phyloP scores from a whole-genome alignment of 2,797 vertebrate species.

The Tragopan temminckii region DNA sequence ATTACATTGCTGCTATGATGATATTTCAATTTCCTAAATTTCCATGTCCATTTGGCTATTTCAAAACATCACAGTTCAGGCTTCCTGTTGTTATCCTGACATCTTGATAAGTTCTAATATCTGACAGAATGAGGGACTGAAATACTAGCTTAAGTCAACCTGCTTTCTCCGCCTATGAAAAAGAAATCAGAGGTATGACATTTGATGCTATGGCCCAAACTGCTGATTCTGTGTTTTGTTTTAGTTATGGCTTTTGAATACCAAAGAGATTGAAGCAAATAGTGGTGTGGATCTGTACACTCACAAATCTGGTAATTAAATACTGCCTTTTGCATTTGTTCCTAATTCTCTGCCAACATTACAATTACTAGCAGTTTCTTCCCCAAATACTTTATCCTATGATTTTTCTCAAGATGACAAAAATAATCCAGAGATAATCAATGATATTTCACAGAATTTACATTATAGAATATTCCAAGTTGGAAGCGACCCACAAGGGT shows the following conservation, averaged over 20 bases:
- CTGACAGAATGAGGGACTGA: background rate
- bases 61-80: constrained; percentile 53
- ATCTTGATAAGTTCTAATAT: background rate
- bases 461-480: background rate
- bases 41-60: constrained; percentile 15
- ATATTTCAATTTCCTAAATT: constrained; percentile 34
- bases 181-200: background rate
- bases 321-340: background rate
- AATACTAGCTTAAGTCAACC: background rate
- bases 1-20: constrained; percentile 46
- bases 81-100: background rate
- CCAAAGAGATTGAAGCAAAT: background rate
- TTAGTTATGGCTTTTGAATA: background rate
- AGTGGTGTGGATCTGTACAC: background rate
- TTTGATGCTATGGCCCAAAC: background rate
- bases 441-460: background rate
- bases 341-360: background rate
- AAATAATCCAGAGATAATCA: background rate
- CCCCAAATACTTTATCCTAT: background rate
- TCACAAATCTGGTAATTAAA: background rate
- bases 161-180: background rate
- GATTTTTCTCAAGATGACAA: background rate
- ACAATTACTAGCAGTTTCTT: rapidly evolving
- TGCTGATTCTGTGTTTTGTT: background rate
- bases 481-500: background rate